Percentiles rank a stretch among this genome's conserved stretches.
Evolutionary conservation across 2,888 invertebrate genomes (phyloP).

Genomic region (Drosophila fulvimacula): DNA sequence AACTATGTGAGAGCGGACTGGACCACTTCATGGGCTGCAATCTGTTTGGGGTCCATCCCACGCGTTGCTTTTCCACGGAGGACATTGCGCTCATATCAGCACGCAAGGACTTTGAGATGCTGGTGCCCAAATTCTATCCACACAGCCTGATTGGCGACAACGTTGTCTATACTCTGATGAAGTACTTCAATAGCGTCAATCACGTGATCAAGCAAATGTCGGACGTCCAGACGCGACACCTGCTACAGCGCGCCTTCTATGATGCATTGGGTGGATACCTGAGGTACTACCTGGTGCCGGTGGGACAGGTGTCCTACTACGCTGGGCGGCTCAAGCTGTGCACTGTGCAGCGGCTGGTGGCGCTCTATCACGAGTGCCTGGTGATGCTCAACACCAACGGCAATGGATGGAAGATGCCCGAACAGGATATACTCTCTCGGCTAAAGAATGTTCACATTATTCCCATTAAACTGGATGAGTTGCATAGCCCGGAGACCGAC

Average conservation of each 20-base stretch:
- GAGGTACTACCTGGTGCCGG: slow-evolving; percentile 79
- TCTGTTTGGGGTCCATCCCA: slow-evolving; percentile 74
- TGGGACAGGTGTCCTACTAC: slow-evolving; percentile 82
- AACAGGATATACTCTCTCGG: slow-evolving; percentile 57
- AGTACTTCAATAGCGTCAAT: slow-evolving; percentile 82
- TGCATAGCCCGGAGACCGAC: slow-evolving; percentile 34
- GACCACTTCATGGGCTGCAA: slow-evolving; percentile 82
- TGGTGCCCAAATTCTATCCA: slow-evolving; percentile 80
- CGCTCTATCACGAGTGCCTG: slow-evolving; percentile 77
- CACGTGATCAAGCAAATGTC: slow-evolving; percentile 73
- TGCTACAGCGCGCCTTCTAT: slow-evolving; percentile 79
- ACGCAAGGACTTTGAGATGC: slow-evolving; percentile 83
- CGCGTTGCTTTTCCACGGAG: slow-evolving; percentile 82
- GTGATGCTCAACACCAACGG: slow-evolving; percentile 83
- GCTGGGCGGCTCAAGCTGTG: slow-evolving; percentile 77
- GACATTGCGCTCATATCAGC: slow-evolving; percentile 81
- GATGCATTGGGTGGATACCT: slow-evolving; percentile 84
- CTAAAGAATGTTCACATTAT: slow-evolving; percentile 16
- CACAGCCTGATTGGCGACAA: slow-evolving; percentile 71
- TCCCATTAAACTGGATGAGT: slow-evolving; percentile 30
- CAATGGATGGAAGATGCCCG: slow-evolving; percentile 81
- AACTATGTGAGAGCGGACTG: slow-evolving; percentile 15
- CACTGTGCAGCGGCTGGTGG: slow-evolving; percentile 70
- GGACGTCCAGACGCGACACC: slow-evolving; percentile 47
- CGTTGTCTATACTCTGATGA: slow-evolving; percentile 75